Base-by-base conservation (phyloP, 2,797 vertebrate species). In the Premnoplex brunnescens region DNA sequence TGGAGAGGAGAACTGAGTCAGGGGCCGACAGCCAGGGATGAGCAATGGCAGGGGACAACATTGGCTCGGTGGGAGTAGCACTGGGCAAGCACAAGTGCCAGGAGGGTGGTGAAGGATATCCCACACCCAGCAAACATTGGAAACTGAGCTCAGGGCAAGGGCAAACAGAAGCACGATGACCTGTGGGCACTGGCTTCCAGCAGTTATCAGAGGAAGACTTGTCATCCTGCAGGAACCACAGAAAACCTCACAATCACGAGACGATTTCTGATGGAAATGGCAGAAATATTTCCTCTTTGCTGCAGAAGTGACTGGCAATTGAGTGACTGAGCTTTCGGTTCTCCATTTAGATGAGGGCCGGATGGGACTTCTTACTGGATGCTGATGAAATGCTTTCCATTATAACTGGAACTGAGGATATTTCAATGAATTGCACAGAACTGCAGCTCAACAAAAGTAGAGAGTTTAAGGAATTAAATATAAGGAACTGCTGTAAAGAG, bases 241-340 rank as follows among this genome's bases (percentile, higher is more conserved):
- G 64, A 10, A 71, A 82, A 85, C 12, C 60, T 91, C 48, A 52
- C 46, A 7, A 20, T 5, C 39, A 52, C 68, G 73, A 59, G 55
- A 44, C 16, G 19, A 15, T 69, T 92, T 85, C 56, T 69, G 52
- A 51, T 37, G 52, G 81, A 89, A 94, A 60, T 19, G 72, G 56
- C 6, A 3, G 78, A 75, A 85, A 13, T 8, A 6, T 91, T 96
- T 94, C 93, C 78, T 83, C 37, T 67, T 18, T 23, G 24, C 68
- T 74, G 72, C 64, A 93, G 77, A 62, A 94, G 27, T 27, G 28
- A 10, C 28, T 44, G 89, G 86, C 41, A 51, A 20, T n/a, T n/a
- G n/a, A n/a, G n/a, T n/a, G n/a, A n/a, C n/a, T n/a, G n/a, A 76
- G 59, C 52, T 95, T 94, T 96, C 96, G 2, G 72, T 96, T 96